Percentiles rank a stretch among this genome's conserved stretches.
Evolutionary conservation across 2,113 vertebrate species (phyloP).

Genomic region (Sinocyclocheilus anshuiensis): DNA sequence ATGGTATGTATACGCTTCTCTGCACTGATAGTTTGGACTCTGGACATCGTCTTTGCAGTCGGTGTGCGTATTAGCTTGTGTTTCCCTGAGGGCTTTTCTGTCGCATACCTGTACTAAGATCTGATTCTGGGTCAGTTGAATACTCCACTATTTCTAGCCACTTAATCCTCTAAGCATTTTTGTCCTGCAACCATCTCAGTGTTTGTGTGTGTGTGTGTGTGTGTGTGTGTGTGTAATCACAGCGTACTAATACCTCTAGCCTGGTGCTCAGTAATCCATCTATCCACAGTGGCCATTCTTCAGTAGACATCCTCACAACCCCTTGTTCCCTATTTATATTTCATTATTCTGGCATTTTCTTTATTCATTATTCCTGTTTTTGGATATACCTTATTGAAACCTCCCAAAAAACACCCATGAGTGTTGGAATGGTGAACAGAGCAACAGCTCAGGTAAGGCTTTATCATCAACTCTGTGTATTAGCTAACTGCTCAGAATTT

Average conservation of each 20-base stretch:
- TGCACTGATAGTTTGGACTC: background rate
- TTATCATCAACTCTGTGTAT: background rate
- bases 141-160: conserved; percentile 71
- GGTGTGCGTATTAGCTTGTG: background rate
- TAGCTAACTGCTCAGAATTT: background rate
- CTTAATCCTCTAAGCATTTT: conserved; percentile 68
- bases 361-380: too few relatives aligned
- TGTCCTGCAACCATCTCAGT: conserved; percentile 46
- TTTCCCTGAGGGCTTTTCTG: conserved; percentile 56
- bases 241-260: conserved; percentile 74
- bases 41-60: background rate
- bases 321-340: conserved; percentile 4
- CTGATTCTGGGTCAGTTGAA: conserved; percentile 74
- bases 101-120: conserved; percentile 34
- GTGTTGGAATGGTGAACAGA: conserved; percentile 66
- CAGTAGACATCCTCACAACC: conserved; percentile 34
- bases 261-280: conserved; percentile 71
- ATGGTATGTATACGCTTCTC: too few relatives aligned
- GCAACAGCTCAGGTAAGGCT: conserved; percentile 71
- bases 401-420: conserved; percentile 62
- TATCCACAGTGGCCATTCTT: conserved; percentile 46
- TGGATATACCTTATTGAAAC: conserved; percentile 52
- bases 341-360: background rate
- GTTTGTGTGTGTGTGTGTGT: conserved; percentile 52
- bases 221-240: conserved; percentile 54